Evolutionary conservation across 2,113 vertebrate species (phyloP).

Genomic region (Hydrochoerus hydrochaeris): DNA sequence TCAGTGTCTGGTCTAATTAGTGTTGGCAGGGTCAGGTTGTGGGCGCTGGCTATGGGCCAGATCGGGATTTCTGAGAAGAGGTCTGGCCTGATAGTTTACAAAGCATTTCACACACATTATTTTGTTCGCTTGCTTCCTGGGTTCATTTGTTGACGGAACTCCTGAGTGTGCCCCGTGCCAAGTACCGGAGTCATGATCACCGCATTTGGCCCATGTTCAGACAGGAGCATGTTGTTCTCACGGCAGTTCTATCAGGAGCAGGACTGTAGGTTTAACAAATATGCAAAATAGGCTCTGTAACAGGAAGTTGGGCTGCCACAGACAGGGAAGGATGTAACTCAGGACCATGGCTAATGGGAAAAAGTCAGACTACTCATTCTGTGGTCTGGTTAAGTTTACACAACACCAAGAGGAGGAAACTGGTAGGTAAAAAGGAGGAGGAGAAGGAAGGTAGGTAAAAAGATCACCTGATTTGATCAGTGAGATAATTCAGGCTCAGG

Average conservation of each 20-base stretch:
- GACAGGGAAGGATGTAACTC: background rate
- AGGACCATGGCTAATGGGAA: background rate
- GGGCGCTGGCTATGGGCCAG: background rate
- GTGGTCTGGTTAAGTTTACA: background rate
- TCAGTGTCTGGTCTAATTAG: background rate
- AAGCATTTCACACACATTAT: background rate
- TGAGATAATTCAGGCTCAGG: background rate
- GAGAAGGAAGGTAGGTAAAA: background rate
- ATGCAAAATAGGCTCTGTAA: background rate
- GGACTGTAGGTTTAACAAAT: background rate
- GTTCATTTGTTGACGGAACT: background rate
- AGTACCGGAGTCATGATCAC: background rate
- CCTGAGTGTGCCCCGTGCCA: background rate
- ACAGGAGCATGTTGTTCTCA: background rate
- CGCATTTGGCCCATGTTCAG: background rate
- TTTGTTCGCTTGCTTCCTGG: background rate
- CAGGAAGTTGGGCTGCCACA: background rate
- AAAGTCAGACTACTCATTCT: background rate
- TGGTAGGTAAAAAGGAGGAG: background rate
- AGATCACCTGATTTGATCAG: background rate
- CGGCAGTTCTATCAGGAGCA: background rate
- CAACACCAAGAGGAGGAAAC: background rate
- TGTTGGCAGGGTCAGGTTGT: no score
- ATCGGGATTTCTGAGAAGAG: background rate
- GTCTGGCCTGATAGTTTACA: background rate